These are phyloP conservation scores for Homalodisca vitripennis DNA, from an alignment of 1,140 invertebrate genomes.

Conservation along the genomic window DNA sequence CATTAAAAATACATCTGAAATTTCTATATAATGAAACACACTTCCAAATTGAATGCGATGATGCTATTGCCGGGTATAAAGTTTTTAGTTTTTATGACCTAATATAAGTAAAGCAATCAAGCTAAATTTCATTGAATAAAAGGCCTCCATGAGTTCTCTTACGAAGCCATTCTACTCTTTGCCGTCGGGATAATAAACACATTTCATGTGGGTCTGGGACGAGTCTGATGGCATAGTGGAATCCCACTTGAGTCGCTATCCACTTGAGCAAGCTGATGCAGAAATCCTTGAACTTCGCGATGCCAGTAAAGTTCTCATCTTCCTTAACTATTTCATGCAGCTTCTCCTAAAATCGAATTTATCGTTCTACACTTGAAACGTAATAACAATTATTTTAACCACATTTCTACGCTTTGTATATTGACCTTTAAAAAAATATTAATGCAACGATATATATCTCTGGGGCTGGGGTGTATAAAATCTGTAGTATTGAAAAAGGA, in stretches of 20 bases:
- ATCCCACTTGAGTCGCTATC: constrained; percentile 85
- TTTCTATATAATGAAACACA: too few relatives aligned
- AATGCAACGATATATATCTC: too few relatives aligned
- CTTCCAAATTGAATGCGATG: too few relatives aligned
- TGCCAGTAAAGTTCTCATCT: constrained; percentile 83
- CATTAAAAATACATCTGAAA: too few relatives aligned
- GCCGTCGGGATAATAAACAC: constrained; percentile 84
- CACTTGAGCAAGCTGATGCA: constrained; percentile 92
- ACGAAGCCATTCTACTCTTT: constrained; percentile 98
- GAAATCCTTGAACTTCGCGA: constrained; percentile 91
- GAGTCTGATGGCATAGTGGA: constrained; percentile 86
- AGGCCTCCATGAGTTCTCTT: constrained; percentile 76
- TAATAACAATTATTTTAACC: too few relatives aligned
- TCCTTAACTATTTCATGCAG: constrained; percentile 95
- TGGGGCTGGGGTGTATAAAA: too few relatives aligned
- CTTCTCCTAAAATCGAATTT: constrained; percentile 78
- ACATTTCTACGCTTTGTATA: too few relatives aligned
- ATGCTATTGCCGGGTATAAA: too few relatives aligned
- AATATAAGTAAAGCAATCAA: not conserved
- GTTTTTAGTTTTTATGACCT: too few relatives aligned
- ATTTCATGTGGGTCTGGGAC: constrained; percentile 96
- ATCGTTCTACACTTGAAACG: too few relatives aligned
- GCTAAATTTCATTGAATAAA: not conserved
- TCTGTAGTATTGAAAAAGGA: too few relatives aligned
- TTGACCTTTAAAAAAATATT: too few relatives aligned